These are phyloP conservation scores for Chaitophorus viminalis DNA, from an alignment of 2,888 invertebrate species.

Conservation along the genomic window DNA sequence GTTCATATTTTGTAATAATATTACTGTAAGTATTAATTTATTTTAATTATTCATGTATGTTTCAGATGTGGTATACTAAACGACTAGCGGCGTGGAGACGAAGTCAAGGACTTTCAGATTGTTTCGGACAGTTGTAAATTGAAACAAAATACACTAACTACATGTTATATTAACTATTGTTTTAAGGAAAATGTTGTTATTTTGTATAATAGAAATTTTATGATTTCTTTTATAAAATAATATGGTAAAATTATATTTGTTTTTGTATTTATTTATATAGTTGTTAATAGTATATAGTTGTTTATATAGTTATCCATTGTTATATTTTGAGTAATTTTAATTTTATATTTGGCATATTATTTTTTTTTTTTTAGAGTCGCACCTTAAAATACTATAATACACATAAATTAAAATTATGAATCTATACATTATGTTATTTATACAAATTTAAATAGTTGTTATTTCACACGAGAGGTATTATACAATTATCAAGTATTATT, in stretches of 20 bases:
- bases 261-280: constrained; percentile 34
- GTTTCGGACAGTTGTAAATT: constrained; percentile 63
- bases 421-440: neutral
- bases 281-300: neutral
- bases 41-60: neutral
- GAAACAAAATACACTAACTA: constrained; percentile 8
- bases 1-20: neutral
- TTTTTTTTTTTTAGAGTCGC: neutral
- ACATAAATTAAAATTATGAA: neutral
- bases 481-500: no score
- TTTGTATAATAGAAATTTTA: constrained; percentile 4
- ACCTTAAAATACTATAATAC: neutral
- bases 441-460: neutral
- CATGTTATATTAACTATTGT: constrained; percentile 12
- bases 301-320: no score
- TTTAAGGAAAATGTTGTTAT: constrained; percentile 24
- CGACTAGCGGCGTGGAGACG: constrained; percentile 64
- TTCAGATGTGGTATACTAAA: constrained; percentile 64
- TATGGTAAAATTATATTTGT: constrained; percentile 8
- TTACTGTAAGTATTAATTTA: neutral
- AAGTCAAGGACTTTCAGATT: constrained; percentile 64
- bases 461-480: neutral
- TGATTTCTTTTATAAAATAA: constrained; percentile 19
- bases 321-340: constrained; percentile 19
- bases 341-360: neutral